These are phyloP conservation scores for Chrysopilus asiliformis DNA, from an alignment of 2,888 invertebrate species.

Conservation along the genomic window DNA sequence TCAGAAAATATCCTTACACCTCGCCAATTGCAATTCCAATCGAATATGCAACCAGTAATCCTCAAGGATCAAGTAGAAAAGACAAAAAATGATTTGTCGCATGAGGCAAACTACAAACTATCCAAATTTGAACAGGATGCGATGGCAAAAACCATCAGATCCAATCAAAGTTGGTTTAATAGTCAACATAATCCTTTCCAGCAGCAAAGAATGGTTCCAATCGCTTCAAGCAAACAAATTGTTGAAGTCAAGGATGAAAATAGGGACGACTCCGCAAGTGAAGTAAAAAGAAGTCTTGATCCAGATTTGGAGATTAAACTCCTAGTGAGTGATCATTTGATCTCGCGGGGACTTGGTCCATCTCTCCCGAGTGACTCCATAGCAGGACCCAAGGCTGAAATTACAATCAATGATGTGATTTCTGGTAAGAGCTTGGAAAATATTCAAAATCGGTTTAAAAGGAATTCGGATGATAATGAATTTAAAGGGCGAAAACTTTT, in stretches of 20 bases:
- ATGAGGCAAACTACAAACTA: constrained; percentile 34
- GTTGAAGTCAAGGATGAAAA: not conserved
- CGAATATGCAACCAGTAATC: not conserved
- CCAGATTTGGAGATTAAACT: constrained; percentile 28
- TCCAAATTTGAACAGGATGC: constrained; percentile 33
- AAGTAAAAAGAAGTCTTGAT: constrained; percentile 17
- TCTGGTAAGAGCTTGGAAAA: not conserved
- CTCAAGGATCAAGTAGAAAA: constrained; percentile 20
- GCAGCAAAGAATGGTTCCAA: constrained; percentile 18
- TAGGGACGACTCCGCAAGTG: constrained; percentile 14
- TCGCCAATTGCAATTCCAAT: no score
- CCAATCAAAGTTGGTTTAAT: constrained; percentile 1
- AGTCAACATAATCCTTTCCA: not conserved
- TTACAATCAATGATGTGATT: constrained; percentile 18
- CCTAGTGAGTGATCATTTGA: constrained; percentile 28
- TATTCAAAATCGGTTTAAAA: not conserved
- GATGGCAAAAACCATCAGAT: constrained; percentile 3
- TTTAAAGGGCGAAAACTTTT: not conserved
- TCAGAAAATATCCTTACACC: not conserved
- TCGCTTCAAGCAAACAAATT: constrained; percentile 34
- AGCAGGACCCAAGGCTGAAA: constrained; percentile 15
- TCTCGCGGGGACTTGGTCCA: constrained; percentile 26
- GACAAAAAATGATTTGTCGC: constrained; percentile 26
- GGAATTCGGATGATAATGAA: not conserved
- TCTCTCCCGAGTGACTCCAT: constrained; percentile 27